Conservation (phyloP, 2,797 vertebrate species). For the Austrolebias charrua region DNA sequence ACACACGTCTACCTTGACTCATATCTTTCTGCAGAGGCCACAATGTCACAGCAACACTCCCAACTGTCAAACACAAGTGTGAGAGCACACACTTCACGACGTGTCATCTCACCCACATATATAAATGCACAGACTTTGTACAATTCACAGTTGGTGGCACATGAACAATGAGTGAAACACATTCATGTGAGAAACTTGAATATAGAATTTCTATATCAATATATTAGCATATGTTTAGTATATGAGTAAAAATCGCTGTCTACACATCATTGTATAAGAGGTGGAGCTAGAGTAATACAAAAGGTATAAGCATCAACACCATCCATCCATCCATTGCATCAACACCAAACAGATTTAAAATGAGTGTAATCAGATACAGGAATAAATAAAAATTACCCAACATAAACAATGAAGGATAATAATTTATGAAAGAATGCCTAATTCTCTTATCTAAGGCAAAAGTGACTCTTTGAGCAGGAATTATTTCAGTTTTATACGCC, state of each 20-base stretch:
- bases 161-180: conserved; percentile 42
- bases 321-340: no score
- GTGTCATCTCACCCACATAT: conserved; percentile 52
- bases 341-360: no score
- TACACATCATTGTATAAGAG: neutral
- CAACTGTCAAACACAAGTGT: conserved; percentile 69
- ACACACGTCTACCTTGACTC: conserved; percentile 11
- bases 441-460: no score
- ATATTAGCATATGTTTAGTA: neutral
- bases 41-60: conserved; percentile 69
- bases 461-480: no score
- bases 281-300: neutral
- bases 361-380: no score
- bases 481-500: no score
- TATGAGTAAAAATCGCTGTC: neutral
- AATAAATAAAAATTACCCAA: no score
- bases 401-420: no score
- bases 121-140: conserved; percentile 36
- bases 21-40: conserved; percentile 65
- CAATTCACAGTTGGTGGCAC: conserved; percentile 28
- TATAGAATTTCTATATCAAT: conserved; percentile 8
- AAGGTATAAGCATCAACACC: neutral
- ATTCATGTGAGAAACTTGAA: conserved; percentile 10
- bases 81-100: conserved; percentile 56
- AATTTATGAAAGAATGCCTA: no score